A percentile compares a stretch with the other conserved stretches of the same genome.
phyloP scores from a whole-genome alignment of 2,797 vertebrate species.

The Periophthalmus magnuspinnatus region DNA sequence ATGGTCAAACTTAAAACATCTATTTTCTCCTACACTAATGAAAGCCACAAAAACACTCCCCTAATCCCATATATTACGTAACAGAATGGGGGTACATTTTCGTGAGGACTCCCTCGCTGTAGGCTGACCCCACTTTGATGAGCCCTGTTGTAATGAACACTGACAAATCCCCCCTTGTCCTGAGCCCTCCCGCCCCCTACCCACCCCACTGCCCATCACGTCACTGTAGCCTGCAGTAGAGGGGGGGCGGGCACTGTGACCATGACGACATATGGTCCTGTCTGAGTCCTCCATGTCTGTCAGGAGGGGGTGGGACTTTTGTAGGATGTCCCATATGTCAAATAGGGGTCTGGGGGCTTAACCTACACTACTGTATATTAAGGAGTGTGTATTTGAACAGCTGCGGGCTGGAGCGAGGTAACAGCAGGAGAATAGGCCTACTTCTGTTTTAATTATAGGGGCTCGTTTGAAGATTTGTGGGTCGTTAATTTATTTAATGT shows the following conservation, averaged over 20 bases:
- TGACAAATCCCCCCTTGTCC: conserved; percentile 33
- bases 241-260: conserved; percentile 20
- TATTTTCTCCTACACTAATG: neutral
- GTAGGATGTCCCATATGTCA: conserved; percentile 67
- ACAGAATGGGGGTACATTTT: neutral
- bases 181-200: conserved; percentile 20
- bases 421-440: conserved; percentile 62
- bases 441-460: conserved; percentile 40
- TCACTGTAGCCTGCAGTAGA: conserved; percentile 6
- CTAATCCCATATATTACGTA: neutral
- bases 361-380: conserved; percentile 49
- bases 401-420: conserved; percentile 41
- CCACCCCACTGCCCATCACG: neutral
- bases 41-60: neutral
- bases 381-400: conserved; percentile 49
- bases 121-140: conserved; percentile 1
- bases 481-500: conserved; percentile 39
- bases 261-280: conserved; percentile 69
- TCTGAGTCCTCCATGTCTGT: conserved; percentile 40
- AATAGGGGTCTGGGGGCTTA: conserved; percentile 35
- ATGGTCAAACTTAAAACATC: too few relatives aligned
- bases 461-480: conserved; percentile 22
- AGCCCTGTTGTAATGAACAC: conserved; percentile 46
- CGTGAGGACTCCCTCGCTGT: neutral
- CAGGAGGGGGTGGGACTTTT: conserved; percentile 12